phyloP scores from a whole-genome alignment of 2,888 invertebrate species.

The Dromius quadrimaculatus region DNA sequence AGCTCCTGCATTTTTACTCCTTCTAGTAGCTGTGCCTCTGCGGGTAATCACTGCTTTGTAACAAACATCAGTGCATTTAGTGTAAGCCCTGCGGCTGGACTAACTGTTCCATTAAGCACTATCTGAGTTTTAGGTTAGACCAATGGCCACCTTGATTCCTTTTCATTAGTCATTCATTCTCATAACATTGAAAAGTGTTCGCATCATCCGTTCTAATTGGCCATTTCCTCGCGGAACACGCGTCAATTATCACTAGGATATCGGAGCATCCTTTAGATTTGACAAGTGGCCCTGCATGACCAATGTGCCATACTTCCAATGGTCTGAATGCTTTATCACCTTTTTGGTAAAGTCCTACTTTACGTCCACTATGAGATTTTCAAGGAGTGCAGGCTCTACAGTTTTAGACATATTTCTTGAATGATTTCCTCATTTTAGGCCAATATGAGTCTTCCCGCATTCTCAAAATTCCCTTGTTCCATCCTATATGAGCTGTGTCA shows the following conservation, averaged over 20 bases:
- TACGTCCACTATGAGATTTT: slow-evolving; percentile 56
- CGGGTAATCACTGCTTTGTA: too few species aligned
- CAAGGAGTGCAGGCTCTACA: slow-evolving; percentile 51
- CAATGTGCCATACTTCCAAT: slow-evolving; percentile 56
- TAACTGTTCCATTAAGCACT: too few species aligned
- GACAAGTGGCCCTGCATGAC: slow-evolving; percentile 56
- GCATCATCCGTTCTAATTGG: slow-evolving; percentile 51
- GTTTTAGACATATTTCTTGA: slow-evolving; percentile 43
- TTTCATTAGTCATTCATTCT: too few species aligned
- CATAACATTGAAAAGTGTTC: too few species aligned
- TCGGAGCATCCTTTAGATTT: slow-evolving; percentile 52
- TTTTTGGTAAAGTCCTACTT: slow-evolving; percentile 52
- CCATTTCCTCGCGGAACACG: slow-evolving; percentile 55
- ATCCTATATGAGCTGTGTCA: slow-evolving; percentile 48
- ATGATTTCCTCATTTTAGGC: slow-evolving; percentile 1
- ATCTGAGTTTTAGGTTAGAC: too few species aligned
- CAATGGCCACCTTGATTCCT: too few species aligned
- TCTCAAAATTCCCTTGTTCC: slow-evolving; percentile 24
- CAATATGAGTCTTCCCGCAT: slow-evolving; percentile 29
- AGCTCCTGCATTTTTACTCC: too few species aligned
- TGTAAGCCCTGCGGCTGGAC: too few species aligned
- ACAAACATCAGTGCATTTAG: too few species aligned
- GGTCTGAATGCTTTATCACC: slow-evolving; percentile 54
- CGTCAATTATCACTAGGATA: slow-evolving; percentile 54
- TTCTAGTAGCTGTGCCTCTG: too few species aligned